phyloP scores from a whole-genome alignment of 2,113 vertebrate genomes.

The Coturnix japonica region DNA sequence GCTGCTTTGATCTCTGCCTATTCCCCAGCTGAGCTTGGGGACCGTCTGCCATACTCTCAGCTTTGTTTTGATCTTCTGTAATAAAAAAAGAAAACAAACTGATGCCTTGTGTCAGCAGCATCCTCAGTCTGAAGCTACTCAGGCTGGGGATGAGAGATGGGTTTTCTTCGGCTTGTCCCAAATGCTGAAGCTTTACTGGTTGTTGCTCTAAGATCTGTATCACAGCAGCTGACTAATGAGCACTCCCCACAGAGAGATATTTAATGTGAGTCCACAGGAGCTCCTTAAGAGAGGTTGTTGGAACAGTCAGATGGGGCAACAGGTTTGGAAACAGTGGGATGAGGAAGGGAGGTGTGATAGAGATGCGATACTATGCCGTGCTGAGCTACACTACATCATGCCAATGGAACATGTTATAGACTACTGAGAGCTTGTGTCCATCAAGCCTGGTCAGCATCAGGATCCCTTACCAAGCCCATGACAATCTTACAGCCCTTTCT shows the following conservation, averaged over 20 bases:
- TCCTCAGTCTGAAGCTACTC: neutral
- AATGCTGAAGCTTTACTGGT: neutral
- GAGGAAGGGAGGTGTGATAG: neutral
- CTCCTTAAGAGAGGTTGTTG: neutral
- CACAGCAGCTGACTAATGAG: neutral
- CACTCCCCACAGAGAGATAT: neutral
- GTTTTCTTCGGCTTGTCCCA: neutral
- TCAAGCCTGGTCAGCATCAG: neutral
- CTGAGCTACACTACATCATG: accelerated
- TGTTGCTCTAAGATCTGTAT: neutral
- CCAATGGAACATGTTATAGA: neutral
- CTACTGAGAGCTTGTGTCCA: neutral
- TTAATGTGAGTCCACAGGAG: neutral
- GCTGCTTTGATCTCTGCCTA: neutral
- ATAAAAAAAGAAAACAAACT: neutral
- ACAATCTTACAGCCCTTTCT: neutral
- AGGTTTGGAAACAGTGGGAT: neutral
- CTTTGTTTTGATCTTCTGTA: neutral
- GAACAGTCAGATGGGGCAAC: neutral
- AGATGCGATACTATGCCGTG: neutral
- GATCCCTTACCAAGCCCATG: too few relatives aligned
- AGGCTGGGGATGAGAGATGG: neutral
- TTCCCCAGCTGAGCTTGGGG: neutral
- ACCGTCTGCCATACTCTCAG: neutral
- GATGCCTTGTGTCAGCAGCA: neutral